These are phyloP conservation scores for Haliclona indistincta DNA, from an alignment of 37 sponge, comb jelly and placozoan species.

Conservation along the genomic window DNA sequence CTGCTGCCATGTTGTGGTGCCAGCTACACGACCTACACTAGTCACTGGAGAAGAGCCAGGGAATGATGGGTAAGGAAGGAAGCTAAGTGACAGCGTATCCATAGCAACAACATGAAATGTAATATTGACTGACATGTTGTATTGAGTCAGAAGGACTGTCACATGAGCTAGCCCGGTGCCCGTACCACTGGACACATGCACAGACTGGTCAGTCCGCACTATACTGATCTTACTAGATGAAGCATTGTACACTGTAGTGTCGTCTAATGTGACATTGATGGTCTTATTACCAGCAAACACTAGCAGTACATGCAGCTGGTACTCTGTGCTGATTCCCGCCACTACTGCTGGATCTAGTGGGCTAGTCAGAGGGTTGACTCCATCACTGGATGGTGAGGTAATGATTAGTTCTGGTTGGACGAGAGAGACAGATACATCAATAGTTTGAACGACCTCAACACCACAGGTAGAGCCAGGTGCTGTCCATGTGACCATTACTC, in stretches of 20 bases:
- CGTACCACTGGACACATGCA: not conserved
- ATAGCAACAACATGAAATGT: conserved; percentile 32
- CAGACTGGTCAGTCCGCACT: not conserved
- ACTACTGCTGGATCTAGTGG: conserved; percentile 14
- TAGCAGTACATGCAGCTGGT: conserved; percentile 7
- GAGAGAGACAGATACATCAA: conserved; percentile 18
- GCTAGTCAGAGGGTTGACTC: conserved; percentile 4
- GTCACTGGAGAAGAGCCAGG: conserved; percentile 16
- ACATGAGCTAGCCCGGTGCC: not conserved
- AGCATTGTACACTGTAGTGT: not conserved
- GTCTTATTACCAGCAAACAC: conserved; percentile 18
- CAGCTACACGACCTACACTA: conserved; percentile 8
- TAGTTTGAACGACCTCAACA: conserved; percentile 1
- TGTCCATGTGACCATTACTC: conserved; percentile 31
- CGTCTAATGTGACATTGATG: conserved; percentile 26
- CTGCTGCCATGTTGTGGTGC: conserved; percentile 41
- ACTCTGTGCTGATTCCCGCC: conserved; percentile 12
- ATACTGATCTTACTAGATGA: conserved; percentile 2
- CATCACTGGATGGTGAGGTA: conserved; percentile 6
- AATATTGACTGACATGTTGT: not conserved
- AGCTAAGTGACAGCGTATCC: not conserved
- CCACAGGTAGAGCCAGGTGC: conserved; percentile 13
- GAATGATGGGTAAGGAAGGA: conserved; percentile 42
- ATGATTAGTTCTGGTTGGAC: not conserved
- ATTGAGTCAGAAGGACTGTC: not conserved